These are phyloP conservation scores for Plecotus auritus DNA, from an alignment of 2,113 vertebrate species.

Conservation along the genomic window DNA sequence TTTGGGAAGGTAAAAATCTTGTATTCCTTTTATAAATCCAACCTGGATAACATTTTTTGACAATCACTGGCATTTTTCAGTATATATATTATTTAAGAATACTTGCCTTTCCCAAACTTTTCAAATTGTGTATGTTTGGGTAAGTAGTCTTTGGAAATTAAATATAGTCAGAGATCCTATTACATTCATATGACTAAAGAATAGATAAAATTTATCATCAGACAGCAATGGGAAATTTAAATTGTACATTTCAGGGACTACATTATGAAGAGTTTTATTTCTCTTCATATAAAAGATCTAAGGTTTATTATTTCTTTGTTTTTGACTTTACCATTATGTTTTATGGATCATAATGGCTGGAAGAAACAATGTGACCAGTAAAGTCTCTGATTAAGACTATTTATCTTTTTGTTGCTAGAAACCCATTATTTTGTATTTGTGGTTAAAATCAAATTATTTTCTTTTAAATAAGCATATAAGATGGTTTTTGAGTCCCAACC, in stretches of 20 bases:
- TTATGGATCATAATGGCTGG: background rate
- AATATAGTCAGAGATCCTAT: background rate
- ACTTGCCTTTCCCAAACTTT: background rate
- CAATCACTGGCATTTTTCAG: background rate
- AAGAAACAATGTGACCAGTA: background rate
- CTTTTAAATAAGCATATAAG: background rate
- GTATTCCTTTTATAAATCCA: background rate
- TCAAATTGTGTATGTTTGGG: background rate
- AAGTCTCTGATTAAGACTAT: background rate
- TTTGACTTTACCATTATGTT: background rate
- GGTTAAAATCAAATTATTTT: background rate
- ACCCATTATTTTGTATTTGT: background rate
- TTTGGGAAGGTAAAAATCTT: background rate
- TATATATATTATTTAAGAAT: background rate
- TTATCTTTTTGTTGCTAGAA: background rate
- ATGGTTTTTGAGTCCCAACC: background rate
- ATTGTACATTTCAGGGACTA: background rate
- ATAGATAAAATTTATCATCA: background rate
- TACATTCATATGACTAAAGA: background rate
- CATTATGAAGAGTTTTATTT: background rate
- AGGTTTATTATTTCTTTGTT: background rate
- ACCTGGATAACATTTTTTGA: background rate
- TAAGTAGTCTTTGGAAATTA: background rate
- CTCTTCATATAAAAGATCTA: background rate
- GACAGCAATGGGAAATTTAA: background rate